These are phyloP conservation scores for Scotopteryx bipunctaria DNA, from an alignment of 2,888 invertebrate genomes.

Conservation along the genomic window DNA sequence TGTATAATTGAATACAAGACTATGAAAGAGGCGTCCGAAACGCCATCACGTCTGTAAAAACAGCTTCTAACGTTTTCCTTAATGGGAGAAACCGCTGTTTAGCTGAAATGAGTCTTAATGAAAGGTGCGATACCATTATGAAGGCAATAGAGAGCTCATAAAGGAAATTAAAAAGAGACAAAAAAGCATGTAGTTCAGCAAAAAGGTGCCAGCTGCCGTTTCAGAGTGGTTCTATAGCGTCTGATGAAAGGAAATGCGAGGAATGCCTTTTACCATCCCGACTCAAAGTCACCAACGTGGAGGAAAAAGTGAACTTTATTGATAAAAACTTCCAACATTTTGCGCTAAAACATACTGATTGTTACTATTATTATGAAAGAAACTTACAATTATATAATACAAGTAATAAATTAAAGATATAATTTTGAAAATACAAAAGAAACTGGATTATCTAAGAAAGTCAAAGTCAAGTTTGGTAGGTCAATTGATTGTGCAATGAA, in stretches of 20 bases:
- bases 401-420: too few relatives aligned
- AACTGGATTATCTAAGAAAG: too few relatives aligned
- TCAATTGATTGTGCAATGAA: too few relatives aligned
- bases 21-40: too few relatives aligned
- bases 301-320: not conserved
- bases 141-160: conserved; percentile 76
- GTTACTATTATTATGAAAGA: too few relatives aligned
- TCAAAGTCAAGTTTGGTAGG: too few relatives aligned
- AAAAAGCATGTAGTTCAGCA: conserved; percentile 51
- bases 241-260: conserved; percentile 40
- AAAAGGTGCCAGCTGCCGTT: conserved; percentile 43
- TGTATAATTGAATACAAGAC: too few relatives aligned
- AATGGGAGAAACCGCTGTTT: conserved; percentile 71
- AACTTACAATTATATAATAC: too few relatives aligned
- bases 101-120: conserved; percentile 76
- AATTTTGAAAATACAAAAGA: too few relatives aligned
- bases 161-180: conserved; percentile 77
- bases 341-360: too few relatives aligned
- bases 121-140: conserved; percentile 78
- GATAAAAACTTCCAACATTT: too few relatives aligned
- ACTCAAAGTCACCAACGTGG: conserved; percentile 1
- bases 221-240: conserved; percentile 41
- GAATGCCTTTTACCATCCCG: conserved; percentile 20
- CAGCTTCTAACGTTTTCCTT: conserved; percentile 71
- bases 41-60: too few relatives aligned